Evolutionary conservation across 2,888 invertebrate species (phyloP), one percentile per base, ranked within the genome.

Genomic region (Diarsia mendica): DNA sequence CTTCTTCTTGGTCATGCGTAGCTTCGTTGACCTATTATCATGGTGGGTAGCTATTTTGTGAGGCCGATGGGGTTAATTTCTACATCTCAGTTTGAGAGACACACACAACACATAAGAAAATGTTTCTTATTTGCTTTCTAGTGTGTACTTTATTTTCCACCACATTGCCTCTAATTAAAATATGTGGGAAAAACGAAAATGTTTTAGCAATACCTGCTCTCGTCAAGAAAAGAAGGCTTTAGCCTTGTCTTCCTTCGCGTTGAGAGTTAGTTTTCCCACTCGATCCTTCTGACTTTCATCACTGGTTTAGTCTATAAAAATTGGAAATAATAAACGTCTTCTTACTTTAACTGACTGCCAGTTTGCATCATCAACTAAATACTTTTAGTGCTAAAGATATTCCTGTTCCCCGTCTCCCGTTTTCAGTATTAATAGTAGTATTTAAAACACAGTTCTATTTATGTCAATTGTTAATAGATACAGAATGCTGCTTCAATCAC

Each of bases 1-100:
- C 75, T 80, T 79, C 51, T 49, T 78, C 75, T 58, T 83, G n/a
- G n/a, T 63, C 48, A 46, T 60, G 39, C 67, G 65, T 18, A 51
- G 53, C 23, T 61, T 58, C 13, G 2, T 28, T 67, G 74, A 74
- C 74, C 79, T 61, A 44, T 73, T 46, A 66, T 28, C 28, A 28
- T 53, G 39, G 51, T 39, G 48, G 6, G 39, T 28, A 20, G 6
- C 15, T 58, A 44, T 55, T 58, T 76, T 66, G 18, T 18, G 10
- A 46, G 13, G 18, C 61, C 51, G 13, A 63, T 33, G 13, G 51
- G 18, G 28, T 61, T 10, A 18, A 15, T 46, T 49, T 63, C 44
- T 20, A 9, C 53, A 10, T 8, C 5, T 39, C 28, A n/a, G 46
- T 28, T 23, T 9, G n/a, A n/a, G n/a, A 2, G 8, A 20, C 49